These are phyloP conservation scores for Fundulus diaphanus DNA, from an alignment of 2,797 vertebrate species.

Conservation along the genomic window DNA sequence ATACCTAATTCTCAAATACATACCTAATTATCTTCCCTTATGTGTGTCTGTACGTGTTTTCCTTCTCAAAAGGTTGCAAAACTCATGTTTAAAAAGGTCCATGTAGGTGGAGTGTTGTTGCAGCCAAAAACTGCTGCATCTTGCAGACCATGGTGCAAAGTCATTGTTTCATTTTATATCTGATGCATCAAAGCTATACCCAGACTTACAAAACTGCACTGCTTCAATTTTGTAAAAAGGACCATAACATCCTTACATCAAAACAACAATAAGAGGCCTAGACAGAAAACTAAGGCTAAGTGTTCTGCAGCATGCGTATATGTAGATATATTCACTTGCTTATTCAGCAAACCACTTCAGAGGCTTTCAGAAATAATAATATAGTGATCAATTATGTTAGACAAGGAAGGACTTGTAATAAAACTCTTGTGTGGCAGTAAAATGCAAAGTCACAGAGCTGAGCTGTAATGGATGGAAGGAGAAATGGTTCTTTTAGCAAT, in stretches of 20 bases:
- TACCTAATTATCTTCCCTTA: too few species aligned
- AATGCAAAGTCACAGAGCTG: slow-evolving; percentile 21
- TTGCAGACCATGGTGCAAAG: background rate
- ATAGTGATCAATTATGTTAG: slow-evolving; percentile 15
- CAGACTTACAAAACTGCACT: background rate
- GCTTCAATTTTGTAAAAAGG: slow-evolving; percentile 6
- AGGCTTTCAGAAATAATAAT: slow-evolving; percentile 37
- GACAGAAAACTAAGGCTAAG: slow-evolving; percentile 29
- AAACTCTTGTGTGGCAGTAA: slow-evolving; percentile 7
- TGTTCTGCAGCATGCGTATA: slow-evolving; percentile 35
- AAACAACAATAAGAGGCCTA: slow-evolving; percentile 7
- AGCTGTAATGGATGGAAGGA: slow-evolving; percentile 23
- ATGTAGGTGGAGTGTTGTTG: too few species aligned
- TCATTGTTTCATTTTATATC: background rate
- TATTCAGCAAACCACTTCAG: slow-evolving; percentile 34
- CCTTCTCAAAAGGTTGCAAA: too few species aligned
- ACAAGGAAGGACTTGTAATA: slow-evolving; percentile 7
- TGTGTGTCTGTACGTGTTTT: too few species aligned
- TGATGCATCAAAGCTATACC: background rate
- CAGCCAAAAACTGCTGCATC: too few species aligned
- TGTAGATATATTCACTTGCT: slow-evolving; percentile 47
- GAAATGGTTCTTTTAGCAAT: slow-evolving; percentile 11
- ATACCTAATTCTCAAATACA: too few species aligned
- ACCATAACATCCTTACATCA: slow-evolving; percentile 24
- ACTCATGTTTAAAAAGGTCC: too few species aligned